Conservation (phyloP, 2,797 vertebrate genomes). For the Chrysocyon brachyurus region DNA sequence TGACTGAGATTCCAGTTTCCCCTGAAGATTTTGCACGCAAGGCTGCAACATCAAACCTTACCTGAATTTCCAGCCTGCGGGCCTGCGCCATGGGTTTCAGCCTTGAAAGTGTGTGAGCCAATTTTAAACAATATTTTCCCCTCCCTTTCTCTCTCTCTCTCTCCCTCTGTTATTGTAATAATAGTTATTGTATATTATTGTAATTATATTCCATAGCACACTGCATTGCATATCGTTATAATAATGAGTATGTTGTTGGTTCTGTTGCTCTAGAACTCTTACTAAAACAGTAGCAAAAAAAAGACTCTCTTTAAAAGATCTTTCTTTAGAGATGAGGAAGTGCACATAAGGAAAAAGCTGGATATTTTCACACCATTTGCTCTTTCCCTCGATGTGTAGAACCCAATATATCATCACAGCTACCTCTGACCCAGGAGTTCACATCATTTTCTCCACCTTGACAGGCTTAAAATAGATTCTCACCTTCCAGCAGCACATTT, state of each 20-base stretch:
- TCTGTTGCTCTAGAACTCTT: not conserved
- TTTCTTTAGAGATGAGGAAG: not conserved
- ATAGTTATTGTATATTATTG: not conserved
- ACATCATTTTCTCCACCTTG: not conserved
- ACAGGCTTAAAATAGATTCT: not conserved
- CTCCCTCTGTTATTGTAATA: not conserved
- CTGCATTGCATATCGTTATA: not conserved
- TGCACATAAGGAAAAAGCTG: not conserved
- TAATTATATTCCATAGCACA: not conserved
- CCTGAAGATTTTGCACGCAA: not conserved
- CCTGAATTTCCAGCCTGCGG: not conserved
- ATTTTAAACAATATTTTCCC: not conserved
- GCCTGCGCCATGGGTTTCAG: not conserved
- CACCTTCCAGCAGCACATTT: not conserved
- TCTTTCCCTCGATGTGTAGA: not conserved
- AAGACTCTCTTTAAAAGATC: not conserved
- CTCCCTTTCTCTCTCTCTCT: not conserved
- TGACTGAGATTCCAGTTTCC: not conserved
- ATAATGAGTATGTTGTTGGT: not conserved
- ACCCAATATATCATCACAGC: not conserved
- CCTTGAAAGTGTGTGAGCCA: not conserved
- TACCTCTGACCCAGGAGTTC: not conserved
- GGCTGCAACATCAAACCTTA: not conserved
- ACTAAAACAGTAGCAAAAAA: not conserved
- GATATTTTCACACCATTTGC: not conserved